Conservation (phyloP, 2,888 invertebrate genomes). For the Ellobium chinense region DNA sequence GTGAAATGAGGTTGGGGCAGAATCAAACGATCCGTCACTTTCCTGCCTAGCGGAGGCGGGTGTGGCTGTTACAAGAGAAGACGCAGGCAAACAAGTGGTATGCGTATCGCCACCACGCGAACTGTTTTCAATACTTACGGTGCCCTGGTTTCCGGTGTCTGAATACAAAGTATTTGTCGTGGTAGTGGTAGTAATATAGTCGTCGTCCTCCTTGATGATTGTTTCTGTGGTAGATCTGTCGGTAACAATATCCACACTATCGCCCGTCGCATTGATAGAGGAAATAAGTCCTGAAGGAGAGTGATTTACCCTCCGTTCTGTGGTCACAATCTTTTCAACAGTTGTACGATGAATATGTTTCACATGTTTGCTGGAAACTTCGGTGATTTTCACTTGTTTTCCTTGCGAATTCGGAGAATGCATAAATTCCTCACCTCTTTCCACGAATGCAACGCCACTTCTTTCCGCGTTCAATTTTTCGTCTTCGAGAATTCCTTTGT, state of each 20-base stretch:
- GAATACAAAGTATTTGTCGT: neutral
- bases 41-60: neutral
- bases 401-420: neutral
- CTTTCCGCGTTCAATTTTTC: constrained; percentile 3
- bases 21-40: neutral
- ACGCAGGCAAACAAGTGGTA: neutral
- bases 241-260: neutral
- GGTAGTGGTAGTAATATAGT: neutral
- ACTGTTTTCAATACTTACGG: neutral
- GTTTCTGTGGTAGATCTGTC: neutral
- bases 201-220: neutral
- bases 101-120: neutral
- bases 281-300: neutral
- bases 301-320: neutral
- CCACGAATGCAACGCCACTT: neutral
- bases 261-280: neutral
- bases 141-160: neutral
- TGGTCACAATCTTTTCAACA: constrained; percentile 9
- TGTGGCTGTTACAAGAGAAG: neutral
- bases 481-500: constrained; percentile 1
- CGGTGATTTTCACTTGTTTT: neutral
- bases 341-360: neutral
- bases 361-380: neutral
- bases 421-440: neutral
- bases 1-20: neutral